Conservation (phyloP, 1,140 invertebrate species). For the Diprion similis region DNA sequence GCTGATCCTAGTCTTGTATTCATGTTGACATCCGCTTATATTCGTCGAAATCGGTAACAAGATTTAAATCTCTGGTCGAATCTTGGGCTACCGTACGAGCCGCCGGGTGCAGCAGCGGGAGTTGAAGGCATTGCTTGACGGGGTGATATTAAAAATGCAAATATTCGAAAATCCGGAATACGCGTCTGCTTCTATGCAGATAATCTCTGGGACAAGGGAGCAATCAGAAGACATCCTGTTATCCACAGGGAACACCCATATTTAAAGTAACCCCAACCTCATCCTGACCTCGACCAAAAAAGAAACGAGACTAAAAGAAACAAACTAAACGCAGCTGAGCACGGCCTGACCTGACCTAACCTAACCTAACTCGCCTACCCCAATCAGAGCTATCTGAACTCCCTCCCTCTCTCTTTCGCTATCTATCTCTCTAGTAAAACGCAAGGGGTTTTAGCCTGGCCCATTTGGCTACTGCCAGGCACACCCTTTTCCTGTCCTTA, state of each 20-base stretch:
- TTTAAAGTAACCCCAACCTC: conserved; percentile 26
- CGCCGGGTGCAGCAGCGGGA: background rate
- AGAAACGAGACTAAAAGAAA: background rate
- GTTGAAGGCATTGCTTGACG: background rate
- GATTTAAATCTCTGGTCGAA: conserved; percentile 10
- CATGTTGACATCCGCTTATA: conserved; percentile 18
- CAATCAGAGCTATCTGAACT: conserved; percentile 40
- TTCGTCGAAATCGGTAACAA: conserved; percentile 5
- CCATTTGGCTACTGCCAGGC: conserved; percentile 21
- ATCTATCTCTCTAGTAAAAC: too few species aligned
- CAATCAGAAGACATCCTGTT: conserved; percentile 50
- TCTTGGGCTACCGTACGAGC: conserved; percentile 14
- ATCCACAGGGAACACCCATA: conserved; percentile 47
- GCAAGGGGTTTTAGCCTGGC: conserved; percentile 29
- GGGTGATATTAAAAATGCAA: conserved; percentile 19
- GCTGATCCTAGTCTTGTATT: conserved; percentile 9
- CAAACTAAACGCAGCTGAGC: background rate
- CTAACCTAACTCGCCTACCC: background rate
- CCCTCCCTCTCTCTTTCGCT: background rate
- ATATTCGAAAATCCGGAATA: conserved; percentile 17
- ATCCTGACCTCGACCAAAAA: background rate
- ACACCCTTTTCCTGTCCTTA: conserved; percentile 34
- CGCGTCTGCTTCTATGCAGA: conserved; percentile 22
- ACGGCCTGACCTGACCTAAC: background rate
- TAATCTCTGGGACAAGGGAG: conserved; percentile 47